phyloP scores from a whole-genome alignment of 2,113 vertebrate species.

The Leptobrachium ailaonicum region DNA sequence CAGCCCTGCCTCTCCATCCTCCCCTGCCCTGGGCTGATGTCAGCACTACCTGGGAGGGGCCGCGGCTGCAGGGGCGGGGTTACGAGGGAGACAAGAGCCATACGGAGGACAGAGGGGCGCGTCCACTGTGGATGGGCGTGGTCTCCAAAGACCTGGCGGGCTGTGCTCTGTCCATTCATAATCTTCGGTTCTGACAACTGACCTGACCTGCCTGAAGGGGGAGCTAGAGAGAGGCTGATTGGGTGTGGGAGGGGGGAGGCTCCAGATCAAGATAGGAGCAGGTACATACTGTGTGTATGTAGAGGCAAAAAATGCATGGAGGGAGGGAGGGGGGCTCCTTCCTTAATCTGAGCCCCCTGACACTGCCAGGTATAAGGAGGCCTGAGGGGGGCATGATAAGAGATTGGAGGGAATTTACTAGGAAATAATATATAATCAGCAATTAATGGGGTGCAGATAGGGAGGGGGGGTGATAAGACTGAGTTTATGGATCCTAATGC shows the following conservation, averaged over 20 bases:
- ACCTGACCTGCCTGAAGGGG: neutral
- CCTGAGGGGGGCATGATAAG: neutral
- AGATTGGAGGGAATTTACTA: too few species aligned
- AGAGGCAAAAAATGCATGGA: too few species aligned
- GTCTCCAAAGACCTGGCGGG: neutral
- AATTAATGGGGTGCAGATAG: too few species aligned
- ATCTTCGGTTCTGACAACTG: neutral
- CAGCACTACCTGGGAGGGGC: conserved; percentile 19
- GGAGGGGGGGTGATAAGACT: too few species aligned
- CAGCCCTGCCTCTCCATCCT: conserved; percentile 2
- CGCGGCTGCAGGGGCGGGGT: neutral
- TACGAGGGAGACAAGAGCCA: neutral
- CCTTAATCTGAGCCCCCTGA: too few species aligned
- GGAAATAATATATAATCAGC: too few species aligned
- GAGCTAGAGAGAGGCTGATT: neutral
- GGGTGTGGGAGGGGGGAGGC: neutral
- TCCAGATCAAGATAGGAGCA: too few species aligned
- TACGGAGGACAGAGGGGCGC: neutral
- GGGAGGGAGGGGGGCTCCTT: too few species aligned
- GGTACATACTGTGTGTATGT: too few species aligned
- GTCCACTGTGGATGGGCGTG: neutral
- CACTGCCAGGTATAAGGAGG: neutral
- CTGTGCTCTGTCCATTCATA: conserved; percentile 1
- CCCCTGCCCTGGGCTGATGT: conserved; percentile 43
- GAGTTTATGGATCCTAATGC: too few species aligned